These are phyloP conservation scores for Blomia tropicalis DNA, from an alignment of 2,888 invertebrate genomes.

Conservation along the genomic window DNA sequence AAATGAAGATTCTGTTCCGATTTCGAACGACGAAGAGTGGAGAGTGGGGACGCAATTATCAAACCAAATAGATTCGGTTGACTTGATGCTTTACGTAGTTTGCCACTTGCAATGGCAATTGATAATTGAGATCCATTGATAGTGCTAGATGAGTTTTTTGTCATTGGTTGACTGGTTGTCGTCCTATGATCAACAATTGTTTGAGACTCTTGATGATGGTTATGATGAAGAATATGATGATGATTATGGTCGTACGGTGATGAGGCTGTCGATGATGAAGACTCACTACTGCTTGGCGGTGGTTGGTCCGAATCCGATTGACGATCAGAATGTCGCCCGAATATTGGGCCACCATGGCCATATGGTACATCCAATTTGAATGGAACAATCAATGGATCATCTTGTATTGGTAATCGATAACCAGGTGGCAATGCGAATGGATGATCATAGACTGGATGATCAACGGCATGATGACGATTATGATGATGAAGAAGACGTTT, in stretches of 20 bases:
- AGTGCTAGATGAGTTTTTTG: not conserved
- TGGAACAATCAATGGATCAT: conserved; percentile 6
- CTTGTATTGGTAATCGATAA: conserved; percentile 9
- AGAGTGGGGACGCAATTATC: not conserved
- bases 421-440: conserved; percentile 5
- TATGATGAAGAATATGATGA: not conserved
- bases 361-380: not conserved
- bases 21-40: not conserved
- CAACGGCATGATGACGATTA: not conserved
- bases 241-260: conserved; percentile 1
- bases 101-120: not conserved
- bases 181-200: not conserved
- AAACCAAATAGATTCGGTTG: not conserved
- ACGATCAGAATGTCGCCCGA: not conserved
- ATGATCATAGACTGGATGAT: not conserved
- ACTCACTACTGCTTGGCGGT: not conserved
- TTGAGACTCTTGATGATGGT: not conserved
- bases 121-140: not conserved
- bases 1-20: conserved; percentile 2
- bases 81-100: not conserved
- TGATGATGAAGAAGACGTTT: not conserved
- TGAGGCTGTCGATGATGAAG: conserved; percentile 4
- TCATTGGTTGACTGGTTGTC: not conserved
- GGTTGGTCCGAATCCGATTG: not conserved
- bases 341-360: not conserved